phyloP scores from a whole-genome alignment of 1,140 invertebrate species.

The Calliphora vicina region DNA sequence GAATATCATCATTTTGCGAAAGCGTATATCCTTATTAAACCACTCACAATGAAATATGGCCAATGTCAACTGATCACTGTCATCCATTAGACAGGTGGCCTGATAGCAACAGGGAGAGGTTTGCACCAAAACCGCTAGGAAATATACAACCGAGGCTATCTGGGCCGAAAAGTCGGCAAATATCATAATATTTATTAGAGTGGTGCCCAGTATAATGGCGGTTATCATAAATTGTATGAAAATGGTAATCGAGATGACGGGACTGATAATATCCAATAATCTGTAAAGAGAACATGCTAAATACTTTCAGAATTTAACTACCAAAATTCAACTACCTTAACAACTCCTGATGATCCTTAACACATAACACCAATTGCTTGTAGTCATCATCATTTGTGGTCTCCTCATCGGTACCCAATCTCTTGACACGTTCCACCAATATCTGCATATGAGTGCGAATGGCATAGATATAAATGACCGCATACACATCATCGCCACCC shows the following conservation, averaged over 20 bases:
- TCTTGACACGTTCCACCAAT: conserved; percentile 39
- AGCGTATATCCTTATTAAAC: conserved; percentile 43
- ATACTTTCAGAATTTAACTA: no score
- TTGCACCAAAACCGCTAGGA: conserved; percentile 46
- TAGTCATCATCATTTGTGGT: conserved; percentile 39
- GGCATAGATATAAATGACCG: no score
- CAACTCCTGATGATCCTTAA: conserved; percentile 46
- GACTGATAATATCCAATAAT: conserved; percentile 25
- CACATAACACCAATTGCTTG: conserved; percentile 42
- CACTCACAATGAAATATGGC: conserved; percentile 48
- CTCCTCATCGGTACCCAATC: neutral
- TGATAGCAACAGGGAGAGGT: conserved; percentile 47
- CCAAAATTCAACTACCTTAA: conserved; percentile 25
- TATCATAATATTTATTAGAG: conserved; percentile 49
- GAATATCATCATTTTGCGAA: conserved; percentile 46
- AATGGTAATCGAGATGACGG: conserved; percentile 48
- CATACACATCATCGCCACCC: no score
- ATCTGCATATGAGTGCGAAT: conserved; percentile 39
- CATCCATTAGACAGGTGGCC: conserved; percentile 44
- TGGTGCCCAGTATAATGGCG: conserved; percentile 46
- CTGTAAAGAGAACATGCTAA: no score
- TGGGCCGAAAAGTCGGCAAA: conserved; percentile 47
- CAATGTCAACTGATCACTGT: conserved; percentile 42
- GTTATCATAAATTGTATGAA: conserved; percentile 51
- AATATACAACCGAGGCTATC: conserved; percentile 44